Conservation (phyloP, 1,140 invertebrate genomes). For the Hermetia illucens region DNA sequence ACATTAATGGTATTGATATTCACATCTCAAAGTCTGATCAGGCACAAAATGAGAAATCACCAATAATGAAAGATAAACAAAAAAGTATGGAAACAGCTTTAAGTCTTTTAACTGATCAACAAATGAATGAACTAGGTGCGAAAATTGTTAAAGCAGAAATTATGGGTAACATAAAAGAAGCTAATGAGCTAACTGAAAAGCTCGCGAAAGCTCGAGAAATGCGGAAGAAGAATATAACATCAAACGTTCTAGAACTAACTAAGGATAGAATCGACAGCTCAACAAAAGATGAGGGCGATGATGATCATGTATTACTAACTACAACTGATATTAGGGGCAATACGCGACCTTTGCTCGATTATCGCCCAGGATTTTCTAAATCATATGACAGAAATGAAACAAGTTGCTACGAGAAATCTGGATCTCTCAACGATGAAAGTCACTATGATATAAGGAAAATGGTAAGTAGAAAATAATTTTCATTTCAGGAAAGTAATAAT, state of each 20-base stretch:
- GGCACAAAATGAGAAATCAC: not conserved
- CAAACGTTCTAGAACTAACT: conserved; percentile 7
- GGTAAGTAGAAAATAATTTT: conserved; percentile 36
- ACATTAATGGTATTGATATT: not conserved
- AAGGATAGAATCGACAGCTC: not conserved
- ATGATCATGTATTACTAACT: conserved; percentile 54
- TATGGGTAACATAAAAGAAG: conserved; percentile 59
- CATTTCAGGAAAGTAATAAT: not conserved
- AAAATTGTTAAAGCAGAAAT: conserved; percentile 85
- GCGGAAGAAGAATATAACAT: conserved; percentile 34
- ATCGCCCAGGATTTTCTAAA: too few species aligned
- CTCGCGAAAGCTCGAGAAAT: conserved; percentile 51
- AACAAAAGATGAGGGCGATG: conserved; percentile 15
- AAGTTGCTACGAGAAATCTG: too few species aligned
- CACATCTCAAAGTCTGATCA: not conserved
- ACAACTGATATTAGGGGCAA: conserved; percentile 52
- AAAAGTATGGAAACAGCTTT: conserved; percentile 2
- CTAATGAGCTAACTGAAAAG: conserved; percentile 55
- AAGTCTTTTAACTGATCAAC: conserved; percentile 49
- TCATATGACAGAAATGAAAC: too few species aligned
- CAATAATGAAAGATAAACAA: not conserved
- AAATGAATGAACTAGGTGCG: conserved; percentile 77
- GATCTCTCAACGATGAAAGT: conserved; percentile 88
- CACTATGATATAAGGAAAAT: conserved; percentile 73
- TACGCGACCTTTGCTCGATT: conserved; percentile 37